These are phyloP conservation scores for Reinhardtius hippoglossoides DNA, from an alignment of 2,113 vertebrate species.

Conservation along the genomic window DNA sequence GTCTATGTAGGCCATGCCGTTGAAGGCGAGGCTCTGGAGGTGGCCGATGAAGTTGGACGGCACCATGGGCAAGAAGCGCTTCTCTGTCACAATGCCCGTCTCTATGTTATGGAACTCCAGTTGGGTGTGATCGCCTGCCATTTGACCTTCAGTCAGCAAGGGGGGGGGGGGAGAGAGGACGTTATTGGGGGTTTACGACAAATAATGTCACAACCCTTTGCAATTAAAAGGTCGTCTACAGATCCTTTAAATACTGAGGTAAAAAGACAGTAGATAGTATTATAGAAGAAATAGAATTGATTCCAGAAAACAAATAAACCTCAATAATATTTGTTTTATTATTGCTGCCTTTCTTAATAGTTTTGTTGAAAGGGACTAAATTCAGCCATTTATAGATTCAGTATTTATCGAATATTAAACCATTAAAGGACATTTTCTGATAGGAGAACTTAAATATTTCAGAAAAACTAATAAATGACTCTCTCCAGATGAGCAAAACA, in stretches of 20 bases:
- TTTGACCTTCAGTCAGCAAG: constrained; percentile 87
- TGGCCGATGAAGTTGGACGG: constrained; percentile 99
- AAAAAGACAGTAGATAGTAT: neutral
- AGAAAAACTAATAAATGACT: too few relatives aligned
- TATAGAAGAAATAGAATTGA: too few relatives aligned
- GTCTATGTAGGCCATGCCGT: constrained; percentile 98
- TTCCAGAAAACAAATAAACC: too few relatives aligned
- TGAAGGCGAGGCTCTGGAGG: constrained; percentile 96
- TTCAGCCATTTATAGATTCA: too few relatives aligned
- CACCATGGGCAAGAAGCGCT: constrained; percentile 91
- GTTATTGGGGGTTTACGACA: constrained; percentile 28
- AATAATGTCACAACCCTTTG: neutral
- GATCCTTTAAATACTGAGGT: too few relatives aligned
- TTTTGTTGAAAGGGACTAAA: too few relatives aligned
- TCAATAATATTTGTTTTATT: too few relatives aligned
- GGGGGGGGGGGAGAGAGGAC: constrained; percentile 5
- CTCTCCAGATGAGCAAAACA: too few relatives aligned
- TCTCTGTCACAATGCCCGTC: constrained; percentile 97
- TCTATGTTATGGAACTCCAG: constrained; percentile 99
- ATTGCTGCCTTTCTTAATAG: neutral
- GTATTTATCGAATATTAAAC: too few relatives aligned
- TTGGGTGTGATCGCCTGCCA: constrained; percentile 97
- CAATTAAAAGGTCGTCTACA: too few relatives aligned
- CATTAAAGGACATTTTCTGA: too few relatives aligned
- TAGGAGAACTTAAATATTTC: too few relatives aligned